Base-by-base conservation (phyloP, 1,140 invertebrate species). In the Nasonia longicornis region DNA sequence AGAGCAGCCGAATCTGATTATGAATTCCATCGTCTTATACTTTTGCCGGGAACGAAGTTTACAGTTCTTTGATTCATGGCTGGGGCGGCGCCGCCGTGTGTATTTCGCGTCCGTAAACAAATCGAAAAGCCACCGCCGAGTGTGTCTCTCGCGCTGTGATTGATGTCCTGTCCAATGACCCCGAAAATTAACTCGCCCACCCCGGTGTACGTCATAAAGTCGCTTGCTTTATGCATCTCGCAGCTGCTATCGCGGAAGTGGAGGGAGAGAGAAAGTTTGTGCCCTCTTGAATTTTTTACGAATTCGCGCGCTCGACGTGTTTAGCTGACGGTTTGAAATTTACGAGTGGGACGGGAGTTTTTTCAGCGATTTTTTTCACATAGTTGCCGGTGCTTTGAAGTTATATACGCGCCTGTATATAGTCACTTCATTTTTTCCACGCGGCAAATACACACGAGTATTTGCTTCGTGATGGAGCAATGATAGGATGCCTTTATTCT, bases 21-120 rank as follows among this genome's bases (percentile, higher is more conserved):
- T 48, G 58, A 14, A 79, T 77, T 80, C 77, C 70, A 79, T 72
- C 77, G 82, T 79, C 80, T 81, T 84, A 84, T 80, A 84, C 63
- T 75, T 72, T 80, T n/a, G 12, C 11, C n/a, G 22, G 42, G 58
- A 66, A 80, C 35, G 38, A 58, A 80, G 26, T 69, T 80, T 80
- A 26, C 42, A 75, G 42, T 52, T 76, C 64, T 70, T 81, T 81
- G 79, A 81, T 81, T 70, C 64, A 42, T 48, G 63, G 29, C 63
- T 11, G 20, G 3, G 14, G 8, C 64, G 20, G 3, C 31, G 31
- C 31, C 31, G 31, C 31, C 31, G 31, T n/a, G 12, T 72, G n/a
- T n/a, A 71, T 31, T 70, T 38, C 22, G 26, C 31, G 29, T 69
- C 31, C 29, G 0, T 20, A 77, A 77, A 77, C 63, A 69, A 69